Evolutionary conservation across 2,797 vertebrate species (phyloP).

Genomic region (Lepidocolaptes lacrymiger): DNA sequence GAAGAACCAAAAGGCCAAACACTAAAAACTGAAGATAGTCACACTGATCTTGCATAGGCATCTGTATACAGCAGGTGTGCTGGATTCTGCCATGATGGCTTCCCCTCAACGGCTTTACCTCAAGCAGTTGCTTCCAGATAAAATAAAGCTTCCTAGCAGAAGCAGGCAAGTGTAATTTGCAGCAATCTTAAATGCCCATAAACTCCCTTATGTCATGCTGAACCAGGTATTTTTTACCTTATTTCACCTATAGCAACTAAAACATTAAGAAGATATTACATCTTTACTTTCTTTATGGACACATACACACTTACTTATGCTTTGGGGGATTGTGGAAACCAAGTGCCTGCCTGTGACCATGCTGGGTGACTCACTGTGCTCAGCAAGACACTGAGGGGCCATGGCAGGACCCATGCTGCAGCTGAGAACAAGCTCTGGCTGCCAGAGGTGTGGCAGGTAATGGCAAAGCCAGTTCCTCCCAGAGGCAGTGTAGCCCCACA

Average conservation of each 20-base stretch:
- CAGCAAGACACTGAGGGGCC: not conserved
- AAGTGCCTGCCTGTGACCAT: not conserved
- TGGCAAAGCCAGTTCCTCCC: accelerated
- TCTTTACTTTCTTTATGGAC: not conserved
- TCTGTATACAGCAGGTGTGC: not conserved
- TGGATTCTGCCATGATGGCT: not conserved
- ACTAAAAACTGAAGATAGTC: not conserved
- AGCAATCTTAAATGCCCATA: not conserved
- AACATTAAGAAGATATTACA: not conserved
- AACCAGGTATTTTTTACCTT: not conserved
- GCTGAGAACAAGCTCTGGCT: not conserved
- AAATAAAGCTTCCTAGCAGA: not conserved
- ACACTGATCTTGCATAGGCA: accelerated
- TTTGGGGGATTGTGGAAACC: not conserved
- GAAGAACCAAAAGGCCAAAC: not conserved
- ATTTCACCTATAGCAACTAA: not conserved
- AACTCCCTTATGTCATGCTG: not conserved
- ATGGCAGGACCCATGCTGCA: not conserved
- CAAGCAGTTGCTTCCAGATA: not conserved
- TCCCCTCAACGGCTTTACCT: not conserved
- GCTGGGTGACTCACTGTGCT: accelerated
- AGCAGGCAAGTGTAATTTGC: not conserved
- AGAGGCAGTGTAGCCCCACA: not conserved
- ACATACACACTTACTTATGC: too few relatives aligned
- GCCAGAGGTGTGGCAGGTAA: not conserved